Evolutionary conservation across 2,888 invertebrate genomes (phyloP).

Genomic region (Helicoverpa assulta): DNA sequence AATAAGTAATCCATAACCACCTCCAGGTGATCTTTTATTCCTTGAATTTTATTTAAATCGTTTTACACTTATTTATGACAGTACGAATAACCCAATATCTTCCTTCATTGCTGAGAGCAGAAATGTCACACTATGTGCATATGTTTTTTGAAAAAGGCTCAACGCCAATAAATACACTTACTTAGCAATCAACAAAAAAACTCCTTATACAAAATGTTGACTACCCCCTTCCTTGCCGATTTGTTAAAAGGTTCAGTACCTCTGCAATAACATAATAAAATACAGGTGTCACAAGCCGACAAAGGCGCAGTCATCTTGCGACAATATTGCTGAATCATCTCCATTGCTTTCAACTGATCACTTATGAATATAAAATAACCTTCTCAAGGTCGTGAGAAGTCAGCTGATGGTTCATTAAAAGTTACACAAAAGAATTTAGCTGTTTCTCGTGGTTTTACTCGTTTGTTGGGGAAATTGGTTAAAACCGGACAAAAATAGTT

Average conservation of each 20-base stretch:
- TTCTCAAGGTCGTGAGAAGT: slow-evolving; percentile 30
- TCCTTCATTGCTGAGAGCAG: no score
- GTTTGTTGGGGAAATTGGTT: no score
- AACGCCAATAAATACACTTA: no score
- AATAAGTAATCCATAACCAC: no score
- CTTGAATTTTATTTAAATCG: no score
- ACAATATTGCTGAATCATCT: slow-evolving; percentile 49
- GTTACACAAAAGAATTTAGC: neutral
- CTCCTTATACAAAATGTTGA: slow-evolving; percentile 5
- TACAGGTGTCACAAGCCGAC: slow-evolving; percentile 44
- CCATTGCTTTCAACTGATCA: slow-evolving; percentile 27
- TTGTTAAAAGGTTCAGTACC: slow-evolving; percentile 4
- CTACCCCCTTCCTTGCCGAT: neutral
- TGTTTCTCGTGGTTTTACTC: neutral
- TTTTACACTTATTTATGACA: no score
- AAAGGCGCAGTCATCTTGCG: slow-evolving; percentile 29
- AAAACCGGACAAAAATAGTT: no score
- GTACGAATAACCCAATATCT: no score
- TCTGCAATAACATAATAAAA: slow-evolving; percentile 27
- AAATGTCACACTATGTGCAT: no score
- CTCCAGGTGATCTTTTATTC: no score
- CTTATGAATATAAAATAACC: slow-evolving; percentile 14
- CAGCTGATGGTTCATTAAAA: neutral
- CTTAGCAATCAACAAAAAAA: neutral
- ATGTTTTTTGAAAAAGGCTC: no score